Evolutionary conservation across 2,113 vertebrate genomes (phyloP).

Genomic region (Macquaria ambigua): DNA sequence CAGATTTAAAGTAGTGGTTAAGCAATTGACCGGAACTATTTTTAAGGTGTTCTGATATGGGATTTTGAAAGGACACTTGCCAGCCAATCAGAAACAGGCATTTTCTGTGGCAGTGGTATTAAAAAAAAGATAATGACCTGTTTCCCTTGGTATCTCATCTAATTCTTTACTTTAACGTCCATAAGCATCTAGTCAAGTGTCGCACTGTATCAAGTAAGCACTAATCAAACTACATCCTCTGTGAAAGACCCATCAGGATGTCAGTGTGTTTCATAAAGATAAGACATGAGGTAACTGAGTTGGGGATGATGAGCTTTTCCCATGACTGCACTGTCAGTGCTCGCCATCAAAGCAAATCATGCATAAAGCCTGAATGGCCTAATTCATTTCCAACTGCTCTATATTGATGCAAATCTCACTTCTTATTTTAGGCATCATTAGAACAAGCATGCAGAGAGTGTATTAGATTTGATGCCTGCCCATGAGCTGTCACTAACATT

Average conservation of each 20-base stretch:
- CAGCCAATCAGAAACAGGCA: neutral
- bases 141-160: neutral
- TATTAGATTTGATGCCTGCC: conserved; percentile 42
- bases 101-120: neutral
- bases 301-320: conserved; percentile 43
- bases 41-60: neutral
- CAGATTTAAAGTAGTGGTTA: neutral
- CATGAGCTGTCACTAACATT: conserved; percentile 48
- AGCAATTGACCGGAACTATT: neutral
- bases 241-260: conserved; percentile 21
- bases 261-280: conserved; percentile 29
- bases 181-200: neutral
- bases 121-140: neutral
- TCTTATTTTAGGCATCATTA: conserved; percentile 48
- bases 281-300: conserved; percentile 19
- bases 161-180: neutral
- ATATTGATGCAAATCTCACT: conserved; percentile 37
- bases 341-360: conserved; percentile 51
- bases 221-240: neutral
- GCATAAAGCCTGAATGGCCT: conserved; percentile 38
- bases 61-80: neutral
- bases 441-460: conserved; percentile 9
- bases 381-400: conserved; percentile 48
- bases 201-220: neutral
- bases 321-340: conserved; percentile 34